A percentile compares a stretch with the other conserved stretches of the same genome.
Evolutionary conservation across 30 jellyfish, hydroid and myxozoan genomes (phyloP).

Genomic region (Hydractinia echinata): DNA sequence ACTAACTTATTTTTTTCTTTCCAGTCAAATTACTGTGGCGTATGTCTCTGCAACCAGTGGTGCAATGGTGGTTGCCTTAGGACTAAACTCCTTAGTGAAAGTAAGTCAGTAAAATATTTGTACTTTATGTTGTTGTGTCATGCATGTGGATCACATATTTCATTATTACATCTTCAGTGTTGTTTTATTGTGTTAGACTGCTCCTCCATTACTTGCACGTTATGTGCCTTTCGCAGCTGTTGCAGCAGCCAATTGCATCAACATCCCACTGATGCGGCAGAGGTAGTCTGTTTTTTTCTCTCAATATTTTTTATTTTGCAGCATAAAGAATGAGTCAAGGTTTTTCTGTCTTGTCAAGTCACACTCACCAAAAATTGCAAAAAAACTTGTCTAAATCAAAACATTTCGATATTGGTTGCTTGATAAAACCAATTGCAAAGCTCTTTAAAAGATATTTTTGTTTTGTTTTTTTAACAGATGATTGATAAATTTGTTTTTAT

Average conservation of each 20-base stretch:
- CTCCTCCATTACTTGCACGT: slow-evolving; percentile 91
- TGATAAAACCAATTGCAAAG: too few species aligned
- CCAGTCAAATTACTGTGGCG: slow-evolving; percentile 84
- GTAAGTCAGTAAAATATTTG: slow-evolving; percentile 14
- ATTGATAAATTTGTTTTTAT: too few species aligned
- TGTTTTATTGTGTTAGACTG: slow-evolving; percentile 42
- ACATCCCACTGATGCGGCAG: slow-evolving; percentile 91
- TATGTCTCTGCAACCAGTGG: slow-evolving; percentile 93
- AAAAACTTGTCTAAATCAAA: too few species aligned
- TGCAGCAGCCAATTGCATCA: slow-evolving; percentile 93
- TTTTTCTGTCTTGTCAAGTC: too few species aligned
- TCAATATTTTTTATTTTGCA: neutral
- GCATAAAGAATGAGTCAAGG: neutral
- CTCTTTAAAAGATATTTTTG: too few species aligned
- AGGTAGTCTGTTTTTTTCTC: slow-evolving; percentile 29
- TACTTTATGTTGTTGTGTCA: neutral
- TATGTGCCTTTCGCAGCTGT: slow-evolving; percentile 93
- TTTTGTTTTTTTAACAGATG: too few species aligned
- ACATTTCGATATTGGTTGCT: too few species aligned
- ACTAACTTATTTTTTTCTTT: neutral
- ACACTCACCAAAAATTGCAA: too few species aligned
- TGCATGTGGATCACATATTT: too few species aligned
- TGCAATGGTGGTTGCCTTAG: slow-evolving; percentile 89
- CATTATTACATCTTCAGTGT: neutral
- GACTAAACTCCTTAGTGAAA: slow-evolving; percentile 67